These are phyloP conservation scores for Enteromius fasciolatus DNA, from an alignment of 2,797 vertebrate genomes.

Conservation along the genomic window DNA sequence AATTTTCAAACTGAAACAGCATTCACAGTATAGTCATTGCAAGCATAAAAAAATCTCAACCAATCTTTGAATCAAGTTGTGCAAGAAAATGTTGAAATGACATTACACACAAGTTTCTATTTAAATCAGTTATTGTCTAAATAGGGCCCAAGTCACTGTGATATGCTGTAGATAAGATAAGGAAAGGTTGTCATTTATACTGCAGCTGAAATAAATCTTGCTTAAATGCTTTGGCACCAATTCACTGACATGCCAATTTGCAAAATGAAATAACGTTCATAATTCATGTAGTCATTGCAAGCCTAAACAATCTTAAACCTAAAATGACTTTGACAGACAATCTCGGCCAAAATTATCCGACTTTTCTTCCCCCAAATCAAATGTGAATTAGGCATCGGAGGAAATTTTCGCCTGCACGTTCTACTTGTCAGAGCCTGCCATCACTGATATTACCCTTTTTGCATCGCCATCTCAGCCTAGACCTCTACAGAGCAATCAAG, in stretches of 20 bases:
- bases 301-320: background rate
- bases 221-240: background rate
- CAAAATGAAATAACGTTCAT: background rate
- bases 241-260: background rate
- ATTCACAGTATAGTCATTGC: too few species aligned
- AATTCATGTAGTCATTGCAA: background rate
- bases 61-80: background rate
- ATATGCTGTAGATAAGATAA: background rate
- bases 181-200: conserved; percentile 1
- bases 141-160: background rate
- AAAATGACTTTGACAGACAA: conserved; percentile 13
- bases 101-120: background rate
- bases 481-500: conserved; percentile 77
- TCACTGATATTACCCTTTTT: conserved; percentile 40
- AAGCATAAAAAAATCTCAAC: background rate
- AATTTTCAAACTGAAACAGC: background rate
- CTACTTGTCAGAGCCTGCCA: conserved; percentile 37
- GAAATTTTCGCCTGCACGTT: background rate
- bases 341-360: conserved; percentile 10
- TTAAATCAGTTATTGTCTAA: background rate
- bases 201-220: background rate
- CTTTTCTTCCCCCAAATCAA: conserved; percentile 26
- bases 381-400: conserved; percentile 10
- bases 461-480: conserved; percentile 60
- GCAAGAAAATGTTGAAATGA: background rate